These are phyloP conservation scores for Puma concolor DNA, from an alignment of 2,113 vertebrate genomes.

Conservation along the genomic window DNA sequence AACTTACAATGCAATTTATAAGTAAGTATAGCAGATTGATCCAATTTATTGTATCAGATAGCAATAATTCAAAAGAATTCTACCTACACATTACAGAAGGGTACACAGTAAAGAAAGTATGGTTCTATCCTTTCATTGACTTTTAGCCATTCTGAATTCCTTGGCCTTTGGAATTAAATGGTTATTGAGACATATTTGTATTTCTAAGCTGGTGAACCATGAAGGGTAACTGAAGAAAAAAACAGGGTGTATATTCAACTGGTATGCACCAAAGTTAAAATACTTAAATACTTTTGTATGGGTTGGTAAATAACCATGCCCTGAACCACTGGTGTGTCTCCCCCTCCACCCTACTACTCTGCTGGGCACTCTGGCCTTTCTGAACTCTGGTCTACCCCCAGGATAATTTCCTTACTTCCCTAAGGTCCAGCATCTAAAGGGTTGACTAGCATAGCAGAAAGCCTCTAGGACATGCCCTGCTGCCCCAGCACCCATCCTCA, in stretches of 20 bases:
- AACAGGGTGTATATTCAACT: neutral
- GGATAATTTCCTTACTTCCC: neutral
- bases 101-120: neutral
- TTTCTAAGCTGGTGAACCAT: neutral
- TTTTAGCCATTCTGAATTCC: neutral
- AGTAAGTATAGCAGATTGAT: neutral
- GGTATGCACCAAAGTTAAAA: neutral
- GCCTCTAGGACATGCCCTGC: neutral
- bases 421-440: neutral
- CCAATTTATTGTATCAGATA: neutral
- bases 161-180: neutral
- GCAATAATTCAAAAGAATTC: neutral
- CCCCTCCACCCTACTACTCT: neutral
- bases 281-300: neutral
- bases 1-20: constrained; percentile 11
- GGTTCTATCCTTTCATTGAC: neutral
- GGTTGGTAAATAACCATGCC: neutral
- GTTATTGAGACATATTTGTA: neutral
- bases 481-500: neutral
- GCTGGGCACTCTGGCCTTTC: neutral
- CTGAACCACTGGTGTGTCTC: neutral
- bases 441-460: neutral
- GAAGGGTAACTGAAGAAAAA: neutral
- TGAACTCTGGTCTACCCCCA: neutral
- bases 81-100: neutral